Base-by-base conservation (phyloP, 92 coral and sea anemone genomes). In the Porites divaricata region DNA sequence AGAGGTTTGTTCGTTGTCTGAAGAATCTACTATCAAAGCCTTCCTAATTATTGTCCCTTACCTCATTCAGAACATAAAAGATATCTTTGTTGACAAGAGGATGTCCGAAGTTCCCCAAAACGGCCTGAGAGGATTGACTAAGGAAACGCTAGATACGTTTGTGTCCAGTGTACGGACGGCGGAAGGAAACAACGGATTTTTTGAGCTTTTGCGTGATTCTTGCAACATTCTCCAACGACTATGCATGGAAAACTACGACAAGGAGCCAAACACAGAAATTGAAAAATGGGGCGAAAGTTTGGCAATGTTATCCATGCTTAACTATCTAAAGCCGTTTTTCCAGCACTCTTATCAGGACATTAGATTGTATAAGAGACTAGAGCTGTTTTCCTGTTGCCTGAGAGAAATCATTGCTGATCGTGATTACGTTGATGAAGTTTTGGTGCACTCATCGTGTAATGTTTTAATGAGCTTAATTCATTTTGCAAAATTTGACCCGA, bases 71-170 rank as follows among this genome's bases (percentile, higher is more conserved):
- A 35, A 35, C 45, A 35, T 35, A 35, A 35, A 35, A 35, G 45
- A 35, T 35, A 35, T 35, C 49, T 75, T 75, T 28, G 51, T 15
- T 24, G 79, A 75, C 15, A 9, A 28, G 28, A 75, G 52, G 1
- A 4, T 35, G 45, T 35, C n/a, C 16, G 67, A 63, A 26, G 67
- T 10, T 9, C 22, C 6, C 2, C 79, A 75, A 56, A 75, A 41
- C 59, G 79, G 68, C 15, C 12, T 75, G 67, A 58, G 51, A 75
- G 79, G 79, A 19, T 48, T 75, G 24, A 5, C 24, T 58, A 23
- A 8, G 14, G 77, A 72, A 72, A 20, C 21, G 8, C 17, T 72
- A 9, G 8, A 9, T 17, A 26, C 20, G 19, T 53, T 48, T 9
- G n/a, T 22, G 9, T 21, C 59, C 23, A 24, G 53, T n/a, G 77